Evolutionary conservation across 2,888 invertebrate species (phyloP), one percentile per base, ranked within the genome.

Genomic region (Aelia acuminata): DNA sequence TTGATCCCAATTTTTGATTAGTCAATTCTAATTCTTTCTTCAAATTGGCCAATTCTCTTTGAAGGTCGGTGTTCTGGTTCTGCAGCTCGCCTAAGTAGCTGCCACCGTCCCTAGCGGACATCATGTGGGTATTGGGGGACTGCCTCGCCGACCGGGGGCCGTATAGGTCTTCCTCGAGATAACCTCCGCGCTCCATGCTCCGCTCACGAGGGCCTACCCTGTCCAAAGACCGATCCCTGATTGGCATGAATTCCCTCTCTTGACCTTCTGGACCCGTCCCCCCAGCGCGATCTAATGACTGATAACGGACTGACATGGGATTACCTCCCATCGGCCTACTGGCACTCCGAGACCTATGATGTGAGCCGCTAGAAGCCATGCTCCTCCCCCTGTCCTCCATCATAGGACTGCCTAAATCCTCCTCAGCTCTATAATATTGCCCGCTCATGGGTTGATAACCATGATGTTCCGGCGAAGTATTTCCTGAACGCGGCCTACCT

Each of bases 1-100:
- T 98, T 92, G 98, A 98, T 92, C 98, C 98, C 91, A 99, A 94
- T 93, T 99, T 99, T 93, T 99, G 98, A 93, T 98, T 98, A 91
- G 98, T 98, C 92, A 98, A 94, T 94, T 98, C 98, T 92, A 98
- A 94, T 92, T 98, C 98, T 92, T 98, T 97, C 93, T 98, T 98
- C 91, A 98, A 94, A 92, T 97, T 97, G 87, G 95, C 96, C 92
- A 98, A 95, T 93, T 99, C 98, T 90, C 97, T 95, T 92, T 98
- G 98, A 91, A 99, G 94, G 93, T 99, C 98, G 92, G 97, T 96
- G 93, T 98, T 97, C 94, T 98, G 98, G 92, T 97, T 96, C 93
- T 98, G 98, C 91, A 98, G 94, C 93, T 98, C 98, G 90, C 97
- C 96, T 91, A 96, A 94, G 94, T 95, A 96, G 92, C 95, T 93